phyloP scores from a whole-genome alignment of 2,888 invertebrate genomes.

The Plagodis dolabraria region DNA sequence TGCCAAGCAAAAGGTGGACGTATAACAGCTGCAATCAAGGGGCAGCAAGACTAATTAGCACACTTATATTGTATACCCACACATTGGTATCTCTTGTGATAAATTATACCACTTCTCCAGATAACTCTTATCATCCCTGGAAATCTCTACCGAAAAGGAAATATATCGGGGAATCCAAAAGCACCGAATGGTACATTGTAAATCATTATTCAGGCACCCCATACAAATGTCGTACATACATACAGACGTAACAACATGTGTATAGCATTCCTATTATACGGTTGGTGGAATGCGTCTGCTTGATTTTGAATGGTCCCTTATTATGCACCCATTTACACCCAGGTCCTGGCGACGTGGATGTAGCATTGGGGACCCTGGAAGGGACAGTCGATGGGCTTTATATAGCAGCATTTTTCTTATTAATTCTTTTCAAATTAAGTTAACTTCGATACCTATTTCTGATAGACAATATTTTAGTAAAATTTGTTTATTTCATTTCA shows the following conservation, averaged over 20 bases:
- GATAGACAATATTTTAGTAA: no score
- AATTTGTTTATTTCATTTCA: no score
- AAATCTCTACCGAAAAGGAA: conserved; percentile 37
- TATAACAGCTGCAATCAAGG: no score
- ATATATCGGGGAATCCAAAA: conserved; percentile 38
- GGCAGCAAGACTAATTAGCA: neutral
- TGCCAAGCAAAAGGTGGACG: no score
- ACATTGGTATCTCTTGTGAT: neutral
- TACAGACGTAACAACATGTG: conserved; percentile 73
- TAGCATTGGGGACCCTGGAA: conserved; percentile 32
- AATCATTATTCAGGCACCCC: conserved; percentile 77
- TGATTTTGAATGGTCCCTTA: conserved; percentile 83
- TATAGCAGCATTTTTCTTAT: no score
- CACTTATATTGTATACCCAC: neutral
- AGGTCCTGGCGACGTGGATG: conserved; percentile 44
- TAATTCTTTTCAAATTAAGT: no score
- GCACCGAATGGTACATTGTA: conserved; percentile 57
- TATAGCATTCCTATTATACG: conserved; percentile 78
- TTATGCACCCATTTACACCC: conserved; percentile 85
- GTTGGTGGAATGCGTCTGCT: conserved; percentile 71
- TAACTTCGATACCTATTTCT: no score
- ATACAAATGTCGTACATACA: conserved; percentile 76
- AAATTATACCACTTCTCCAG: neutral
- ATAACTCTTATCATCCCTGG: conserved; percentile 23
- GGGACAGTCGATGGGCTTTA: conserved; percentile 3